Base-by-base conservation (phyloP, 2,888 invertebrate species). In the Acanthosepion esculentum region DNA sequence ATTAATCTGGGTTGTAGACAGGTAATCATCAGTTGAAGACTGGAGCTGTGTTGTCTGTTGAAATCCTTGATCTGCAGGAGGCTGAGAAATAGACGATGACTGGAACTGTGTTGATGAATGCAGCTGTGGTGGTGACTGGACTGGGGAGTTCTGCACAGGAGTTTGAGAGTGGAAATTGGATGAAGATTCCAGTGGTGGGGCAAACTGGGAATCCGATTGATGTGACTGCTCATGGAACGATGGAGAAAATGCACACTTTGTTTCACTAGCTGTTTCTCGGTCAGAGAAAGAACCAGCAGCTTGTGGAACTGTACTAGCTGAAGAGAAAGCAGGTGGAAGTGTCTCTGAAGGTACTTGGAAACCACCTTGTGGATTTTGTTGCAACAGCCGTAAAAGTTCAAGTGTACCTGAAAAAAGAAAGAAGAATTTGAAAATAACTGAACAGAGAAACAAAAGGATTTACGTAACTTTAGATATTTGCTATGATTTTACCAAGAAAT, bases 161-260 rank as follows among this genome's bases (percentile, higher is more conserved):
- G 92, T 92, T 29, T 92, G 93, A n/a, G 93, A 53, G 33, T 93
- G 93, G 29, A 93, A 93, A 93, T 93, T 48, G 93, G 48, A 53
- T n/a, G 93, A 93, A n/a, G 78, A 78, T n/a, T 93, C 93, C 29
- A 93, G 93, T 20, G 53, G 93, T 41, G 93, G n/a, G 53, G 53
- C 29, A 78, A 78, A 78, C 33, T 78, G 78, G n/a, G 48, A 18
- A 53, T 93, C 93, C n/a, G 93, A 50, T 8, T 48, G 93, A 93
- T 93, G 93, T 18, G n/a, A 53, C 29, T 93, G 93, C 53, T 93
- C 48, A 93, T 93, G 93, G 33, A 93, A 93, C n/a, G 93, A 93
- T 48, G 93, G n/a, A 93, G 93, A 53, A 48, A 93, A 93, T 53
- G 93, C 50, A 93, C 93, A 93, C 93, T 93, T 93, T 48, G 93